Base-by-base conservation (phyloP, 2,888 invertebrate species). In the Candidula unifasciata region DNA sequence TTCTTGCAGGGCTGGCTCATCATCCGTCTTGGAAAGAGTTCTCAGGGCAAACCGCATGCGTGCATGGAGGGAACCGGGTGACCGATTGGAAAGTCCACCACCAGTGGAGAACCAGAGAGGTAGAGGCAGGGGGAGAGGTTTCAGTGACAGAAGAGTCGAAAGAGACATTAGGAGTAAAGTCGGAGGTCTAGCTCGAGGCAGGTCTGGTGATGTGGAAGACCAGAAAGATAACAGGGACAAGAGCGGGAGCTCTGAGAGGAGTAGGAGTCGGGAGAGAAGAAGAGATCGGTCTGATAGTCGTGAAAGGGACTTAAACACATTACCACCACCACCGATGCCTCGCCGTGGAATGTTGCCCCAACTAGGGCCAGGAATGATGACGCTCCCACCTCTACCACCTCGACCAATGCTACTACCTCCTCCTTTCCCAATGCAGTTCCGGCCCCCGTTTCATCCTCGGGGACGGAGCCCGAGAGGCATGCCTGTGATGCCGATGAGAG, bases 11-110 rank as follows among this genome's bases (percentile, higher is more conserved):
- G 30, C 44, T 30, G 30, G 79, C 27, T 8, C 37, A 21, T 79
- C 78, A 44, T 80, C 83, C 81, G 85, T 86, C 24, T 44, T 87
- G 81, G 87, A 85, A 35, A 73, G 84, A n/a, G 87, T 87, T 30
- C 83, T 87, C 37, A 79, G 85, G 37, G 82, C 80, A 33, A 87
- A 87, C 69, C 77, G 80, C 8, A 84, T 87, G 83, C 69, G 87
- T n/a, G 87, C 86, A 3, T 87, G 87, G 87, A 82, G 84, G 13
- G 86, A 84, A 21, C 83, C 79, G 5, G 82, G 83, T 24, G 85
- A 85, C 27, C 57, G 71, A 24, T 57, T 76, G 68, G 78, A 80
- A 6, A 82, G 81, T 27, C 84, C 80, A 30, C 78, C 81, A 18
- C 81, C 80, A 8, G 71, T 18, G 37, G 78, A 77, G 35, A 30